A percentile compares a stretch with the other conserved stretches of the same genome.
phyloP scores from a whole-genome alignment of 2,113 vertebrate genomes.

The Spheniscus mendiculus region DNA sequence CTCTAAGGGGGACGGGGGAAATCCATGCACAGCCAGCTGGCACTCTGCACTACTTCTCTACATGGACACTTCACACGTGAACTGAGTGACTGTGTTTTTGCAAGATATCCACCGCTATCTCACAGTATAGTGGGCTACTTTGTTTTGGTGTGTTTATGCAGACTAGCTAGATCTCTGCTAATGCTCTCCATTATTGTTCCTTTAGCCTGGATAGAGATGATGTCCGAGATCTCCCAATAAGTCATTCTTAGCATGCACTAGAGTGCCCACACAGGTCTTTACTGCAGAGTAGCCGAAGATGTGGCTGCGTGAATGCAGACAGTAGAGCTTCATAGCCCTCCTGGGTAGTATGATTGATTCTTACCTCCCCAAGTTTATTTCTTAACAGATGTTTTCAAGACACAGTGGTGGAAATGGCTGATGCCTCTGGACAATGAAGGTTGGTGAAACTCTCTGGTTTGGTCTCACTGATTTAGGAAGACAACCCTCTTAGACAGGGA shows the following conservation, averaged over 20 bases:
- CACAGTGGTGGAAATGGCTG: not conserved
- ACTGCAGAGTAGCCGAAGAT: not conserved
- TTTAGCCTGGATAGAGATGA: not conserved
- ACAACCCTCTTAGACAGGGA: not conserved
- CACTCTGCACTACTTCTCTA: not conserved
- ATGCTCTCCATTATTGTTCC: rapidly evolving
- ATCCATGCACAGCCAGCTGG: not conserved
- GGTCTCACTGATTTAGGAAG: not conserved
- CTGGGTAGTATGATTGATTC: not conserved
- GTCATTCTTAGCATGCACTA: not conserved
- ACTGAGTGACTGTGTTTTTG: not conserved
- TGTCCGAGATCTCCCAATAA: not conserved
- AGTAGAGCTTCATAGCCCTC: not conserved
- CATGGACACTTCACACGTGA: rapidly evolving
- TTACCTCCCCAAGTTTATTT: not conserved
- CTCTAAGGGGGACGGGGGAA: not conserved
- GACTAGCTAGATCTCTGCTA: not conserved
- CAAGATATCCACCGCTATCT: not conserved
- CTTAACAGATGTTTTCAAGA: not conserved
- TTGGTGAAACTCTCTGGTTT: not conserved
- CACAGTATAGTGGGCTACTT: not conserved
- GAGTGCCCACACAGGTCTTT: not conserved
- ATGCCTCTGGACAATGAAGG: not conserved
- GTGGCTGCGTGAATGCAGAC: not conserved
- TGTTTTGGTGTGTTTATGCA: not conserved